Conservation (phyloP, 2,113 vertebrate genomes). For the Pedionomus torquatus region DNA sequence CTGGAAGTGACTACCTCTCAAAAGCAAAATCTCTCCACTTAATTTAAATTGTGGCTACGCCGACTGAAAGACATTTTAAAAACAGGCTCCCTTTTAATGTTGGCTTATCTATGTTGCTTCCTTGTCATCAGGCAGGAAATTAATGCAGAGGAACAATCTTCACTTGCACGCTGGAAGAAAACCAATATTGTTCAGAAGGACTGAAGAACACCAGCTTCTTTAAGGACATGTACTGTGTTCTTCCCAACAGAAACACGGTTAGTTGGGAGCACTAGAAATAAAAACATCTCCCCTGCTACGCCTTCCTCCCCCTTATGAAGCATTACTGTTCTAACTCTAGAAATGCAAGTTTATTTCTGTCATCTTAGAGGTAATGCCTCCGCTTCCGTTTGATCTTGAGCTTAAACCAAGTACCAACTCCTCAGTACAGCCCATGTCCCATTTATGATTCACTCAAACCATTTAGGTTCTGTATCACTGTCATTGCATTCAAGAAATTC, state of each 20-base stretch:
- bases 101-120: not conserved
- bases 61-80: not conserved
- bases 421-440: not conserved
- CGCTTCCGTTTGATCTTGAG: not conserved
- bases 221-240: fast-evolving
- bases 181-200: not conserved
- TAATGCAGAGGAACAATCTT: not conserved
- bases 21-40: not conserved
- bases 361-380: not conserved
- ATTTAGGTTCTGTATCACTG: not conserved
- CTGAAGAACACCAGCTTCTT: not conserved
- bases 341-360: not conserved
- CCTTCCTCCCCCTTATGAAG: not conserved
- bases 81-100: not conserved
- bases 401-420: not conserved
- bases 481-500: not conserved
- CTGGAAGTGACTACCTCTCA: not conserved
- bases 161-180: not conserved
- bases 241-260: not conserved
- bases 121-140: not conserved
- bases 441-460: not conserved
- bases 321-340: not conserved
- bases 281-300: not conserved
- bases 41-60: not conserved
- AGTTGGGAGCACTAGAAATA: not conserved